Evolutionary conservation across 2,113 vertebrate species (phyloP).

Genomic region (Chaetops frenatus): DNA sequence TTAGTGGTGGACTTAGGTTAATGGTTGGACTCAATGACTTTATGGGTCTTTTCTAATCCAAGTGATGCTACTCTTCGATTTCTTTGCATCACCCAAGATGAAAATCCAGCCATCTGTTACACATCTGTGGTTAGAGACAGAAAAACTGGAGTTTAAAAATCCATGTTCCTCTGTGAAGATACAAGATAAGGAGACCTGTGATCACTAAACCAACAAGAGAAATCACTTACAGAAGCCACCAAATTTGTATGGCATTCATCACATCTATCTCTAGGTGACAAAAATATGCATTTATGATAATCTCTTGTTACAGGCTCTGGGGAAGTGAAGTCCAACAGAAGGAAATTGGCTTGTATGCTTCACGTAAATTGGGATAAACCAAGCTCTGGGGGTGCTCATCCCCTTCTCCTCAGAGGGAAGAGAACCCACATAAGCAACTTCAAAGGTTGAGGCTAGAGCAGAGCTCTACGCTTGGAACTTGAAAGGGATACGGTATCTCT

Average conservation of each 20-base stretch:
- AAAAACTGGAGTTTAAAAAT: background rate
- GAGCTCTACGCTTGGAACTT: background rate
- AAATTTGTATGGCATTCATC: background rate
- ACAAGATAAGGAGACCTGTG: background rate
- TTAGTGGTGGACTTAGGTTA: background rate
- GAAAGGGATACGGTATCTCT: background rate
- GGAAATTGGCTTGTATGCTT: background rate
- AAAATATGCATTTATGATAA: background rate
- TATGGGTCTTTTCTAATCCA: background rate
- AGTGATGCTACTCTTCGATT: background rate
- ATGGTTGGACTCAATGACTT: background rate
- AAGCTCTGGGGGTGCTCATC: background rate
- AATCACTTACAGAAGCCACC: background rate
- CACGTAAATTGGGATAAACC: background rate
- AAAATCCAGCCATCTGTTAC: background rate
- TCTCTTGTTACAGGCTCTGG: background rate
- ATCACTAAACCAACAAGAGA: background rate
- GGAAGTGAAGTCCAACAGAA: background rate
- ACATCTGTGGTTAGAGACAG: background rate
- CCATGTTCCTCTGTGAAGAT: background rate
- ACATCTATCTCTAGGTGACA: background rate
- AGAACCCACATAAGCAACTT: background rate
- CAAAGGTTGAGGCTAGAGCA: background rate
- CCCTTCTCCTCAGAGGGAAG: background rate
- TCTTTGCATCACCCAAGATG: background rate